These are phyloP conservation scores for Coregonus clupeaformis DNA, from an alignment of 2,113 vertebrate species.

Conservation along the genomic window DNA sequence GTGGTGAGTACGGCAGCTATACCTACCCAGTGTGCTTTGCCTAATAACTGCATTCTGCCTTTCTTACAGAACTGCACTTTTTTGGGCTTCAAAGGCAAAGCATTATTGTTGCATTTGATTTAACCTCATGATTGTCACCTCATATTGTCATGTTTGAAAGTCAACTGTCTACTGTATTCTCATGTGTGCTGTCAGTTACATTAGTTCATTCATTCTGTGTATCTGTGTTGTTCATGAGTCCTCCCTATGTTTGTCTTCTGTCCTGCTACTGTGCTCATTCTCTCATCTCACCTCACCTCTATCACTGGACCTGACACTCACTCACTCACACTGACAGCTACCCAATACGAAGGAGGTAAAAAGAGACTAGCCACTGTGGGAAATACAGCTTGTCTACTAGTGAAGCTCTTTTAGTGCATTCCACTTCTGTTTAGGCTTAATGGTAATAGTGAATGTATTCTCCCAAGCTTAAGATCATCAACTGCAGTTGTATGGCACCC, in stretches of 20 bases:
- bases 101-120: background rate
- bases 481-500: constrained; percentile 15
- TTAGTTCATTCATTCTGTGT: background rate
- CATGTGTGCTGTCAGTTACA: no score
- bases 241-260: constrained; percentile 40
- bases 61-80: background rate
- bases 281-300: constrained; percentile 41
- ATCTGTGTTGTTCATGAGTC: constrained; percentile 7
- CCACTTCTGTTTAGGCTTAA: no score
- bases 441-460: no score
- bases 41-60: no score
- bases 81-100: background rate
- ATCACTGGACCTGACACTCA: constrained; percentile 38
- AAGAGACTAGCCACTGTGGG: constrained; percentile 1
- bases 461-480: no score
- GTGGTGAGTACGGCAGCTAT: constrained; percentile 74
- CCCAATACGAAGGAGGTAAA: constrained; percentile 86
- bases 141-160: background rate
- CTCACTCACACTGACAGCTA: constrained; percentile 67
- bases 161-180: no score
- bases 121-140: background rate
- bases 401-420: no score
- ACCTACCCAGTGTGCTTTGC: background rate
- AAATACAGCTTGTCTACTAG: no score
- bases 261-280: constrained; percentile 15